Evolutionary conservation across 2,888 invertebrate species (phyloP), one percentile per base, ranked within the genome.

Genomic region (Hypercompe scribonia): DNA sequence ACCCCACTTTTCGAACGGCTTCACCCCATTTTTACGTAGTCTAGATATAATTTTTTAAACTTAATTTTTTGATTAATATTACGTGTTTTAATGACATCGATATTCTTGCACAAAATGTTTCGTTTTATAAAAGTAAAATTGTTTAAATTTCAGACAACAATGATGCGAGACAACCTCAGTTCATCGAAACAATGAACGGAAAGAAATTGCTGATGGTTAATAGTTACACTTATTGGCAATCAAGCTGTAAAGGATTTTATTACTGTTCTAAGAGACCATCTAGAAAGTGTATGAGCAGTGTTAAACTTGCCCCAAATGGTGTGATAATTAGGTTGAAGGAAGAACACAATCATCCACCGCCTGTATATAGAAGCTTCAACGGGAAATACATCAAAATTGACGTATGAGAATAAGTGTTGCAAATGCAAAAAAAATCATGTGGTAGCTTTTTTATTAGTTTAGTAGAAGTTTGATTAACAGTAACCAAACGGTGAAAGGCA

Each of bases 181-280:
- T 77, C 5, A 74, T 77, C n/a, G 70, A 74, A 66, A 73, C 72
- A 18, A 10, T 36, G n/a, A 58, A n/a, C 10, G 76, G 73, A 18
- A 68, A n/a, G 7, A 71, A 28, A 46, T 66, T 87, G 39, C 65
- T 73, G 8, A 78, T 81, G 76, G 21, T 81, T 1, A 78, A 81
- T 15, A 74, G 71, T 7, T 78, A 78, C 31, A 83, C 83, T 1
- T 83, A 66, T 36, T 73, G 77, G 1, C 76, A 78, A 34, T 74
- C 79, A 34, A 75, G 71, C 28, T 28, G 65, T 70, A 28, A 76
- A 67, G 34, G 76, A 69, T 18, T 65, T 36, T 87, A 77, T 68
- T 86, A 85, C 64, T 87, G 87, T 69, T 84, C 84, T 0, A 83
- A 79, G 65, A 81, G 80, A 65, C 66, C 70, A 5, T 54, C 65